A percentile compares a stretch with the other conserved stretches of the same genome.
These are phyloP conservation scores for Galago senegalensis DNA, from an alignment of 2,797 vertebrate genomes.

Conservation along the genomic window DNA sequence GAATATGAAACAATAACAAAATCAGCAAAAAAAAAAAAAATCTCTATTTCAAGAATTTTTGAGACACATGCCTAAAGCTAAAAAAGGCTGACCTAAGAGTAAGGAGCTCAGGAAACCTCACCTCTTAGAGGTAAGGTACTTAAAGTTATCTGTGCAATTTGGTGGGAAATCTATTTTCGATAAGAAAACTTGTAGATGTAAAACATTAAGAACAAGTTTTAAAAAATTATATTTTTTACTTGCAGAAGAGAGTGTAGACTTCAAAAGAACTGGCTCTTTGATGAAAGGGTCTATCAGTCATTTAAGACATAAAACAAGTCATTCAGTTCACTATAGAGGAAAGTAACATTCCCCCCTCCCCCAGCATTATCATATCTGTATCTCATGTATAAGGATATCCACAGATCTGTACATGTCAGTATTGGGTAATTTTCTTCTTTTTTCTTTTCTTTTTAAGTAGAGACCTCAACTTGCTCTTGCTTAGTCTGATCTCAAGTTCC, in stretches of 20 bases:
- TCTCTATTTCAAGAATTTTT: not conserved
- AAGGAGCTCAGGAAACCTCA: not conserved
- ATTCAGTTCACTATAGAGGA: not conserved
- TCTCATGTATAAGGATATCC: not conserved
- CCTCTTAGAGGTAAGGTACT: not conserved
- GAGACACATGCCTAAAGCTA: not conserved
- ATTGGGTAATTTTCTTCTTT: not conserved
- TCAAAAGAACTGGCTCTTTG: not conserved
- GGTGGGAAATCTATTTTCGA: not conserved
- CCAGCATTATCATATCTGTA: not conserved
- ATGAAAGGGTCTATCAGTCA: not conserved
- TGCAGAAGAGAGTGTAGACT: not conserved
- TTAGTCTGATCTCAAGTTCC: too few relatives aligned
- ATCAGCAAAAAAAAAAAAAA: not conserved
- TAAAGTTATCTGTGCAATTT: not conserved
- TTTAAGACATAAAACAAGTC: not conserved
- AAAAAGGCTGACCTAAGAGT: not conserved
- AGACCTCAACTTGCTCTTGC: too few relatives aligned
- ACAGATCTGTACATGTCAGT: conserved; percentile 35
- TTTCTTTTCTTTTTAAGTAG: too few relatives aligned
- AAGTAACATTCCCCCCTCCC: not conserved
- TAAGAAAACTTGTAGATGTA: not conserved
- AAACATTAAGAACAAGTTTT: not conserved
- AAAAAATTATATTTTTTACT: not conserved
- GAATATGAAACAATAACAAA: not conserved